phyloP scores from a whole-genome alignment of 1,140 invertebrate genomes.

The Vanessa tameamea region DNA sequence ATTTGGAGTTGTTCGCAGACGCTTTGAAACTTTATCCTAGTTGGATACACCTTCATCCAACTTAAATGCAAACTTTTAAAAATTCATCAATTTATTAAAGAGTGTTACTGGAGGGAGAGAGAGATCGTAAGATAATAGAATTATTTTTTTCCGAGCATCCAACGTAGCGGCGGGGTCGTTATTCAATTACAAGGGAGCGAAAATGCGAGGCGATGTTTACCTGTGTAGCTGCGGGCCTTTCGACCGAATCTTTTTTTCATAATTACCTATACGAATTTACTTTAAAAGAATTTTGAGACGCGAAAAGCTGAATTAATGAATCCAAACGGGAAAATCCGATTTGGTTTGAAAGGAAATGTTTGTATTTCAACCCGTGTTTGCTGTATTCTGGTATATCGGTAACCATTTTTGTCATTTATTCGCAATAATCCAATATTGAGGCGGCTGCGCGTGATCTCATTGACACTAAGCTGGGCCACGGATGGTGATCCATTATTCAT shows the following conservation, averaged over 20 bases:
- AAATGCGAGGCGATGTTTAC: conserved; percentile 58
- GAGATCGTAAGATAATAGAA: conserved; percentile 59
- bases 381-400: conserved; percentile 42
- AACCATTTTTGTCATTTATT: conserved; percentile 65
- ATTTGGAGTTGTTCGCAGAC: conserved; percentile 30
- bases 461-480: conserved; percentile 60
- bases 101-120: conserved; percentile 27
- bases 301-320: conserved; percentile 33
- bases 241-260: conserved; percentile 47
- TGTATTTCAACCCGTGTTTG: conserved; percentile 19
- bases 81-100: conserved; percentile 32
- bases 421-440: conserved; percentile 65
- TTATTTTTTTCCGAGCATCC: conserved; percentile 63
- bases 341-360: conserved; percentile 38
- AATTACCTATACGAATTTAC: conserved; percentile 42
- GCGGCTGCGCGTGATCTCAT: conserved; percentile 64
- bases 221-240: conserved; percentile 55
- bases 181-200: conserved; percentile 65
- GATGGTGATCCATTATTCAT: conserved; percentile 66
- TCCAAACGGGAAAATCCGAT: conserved; percentile 26
- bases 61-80: conserved; percentile 34
- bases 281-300: conserved; percentile 27
- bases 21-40: conserved; percentile 23
- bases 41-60: conserved; percentile 26
- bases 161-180: conserved; percentile 56